Conservation (phyloP, 1,140 invertebrate genomes). For the Cyclina sinensis region DNA sequence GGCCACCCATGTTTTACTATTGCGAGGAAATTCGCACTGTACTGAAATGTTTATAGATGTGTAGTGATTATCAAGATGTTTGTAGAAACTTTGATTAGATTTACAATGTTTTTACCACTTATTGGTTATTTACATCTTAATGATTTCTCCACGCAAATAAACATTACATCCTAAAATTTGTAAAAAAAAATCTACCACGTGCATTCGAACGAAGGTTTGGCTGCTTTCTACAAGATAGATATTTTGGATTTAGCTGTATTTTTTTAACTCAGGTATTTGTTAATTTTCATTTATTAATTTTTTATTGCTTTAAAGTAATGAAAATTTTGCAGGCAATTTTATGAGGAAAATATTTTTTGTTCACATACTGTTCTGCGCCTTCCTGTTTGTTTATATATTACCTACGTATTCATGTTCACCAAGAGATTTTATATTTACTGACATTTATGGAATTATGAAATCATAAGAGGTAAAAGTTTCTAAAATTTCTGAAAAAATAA, state of each 20-base stretch:
- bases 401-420: too few relatives aligned
- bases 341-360: too few relatives aligned
- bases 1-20: conserved; percentile 44
- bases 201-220: not conserved
- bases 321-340: too few relatives aligned
- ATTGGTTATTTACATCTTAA: conserved; percentile 13
- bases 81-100: not conserved
- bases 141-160: not conserved
- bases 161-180: not conserved
- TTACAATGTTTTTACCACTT: not conserved
- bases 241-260: not conserved
- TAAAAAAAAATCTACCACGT: not conserved
- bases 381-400: too few relatives aligned
- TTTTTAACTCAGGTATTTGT: not conserved
- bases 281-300: not conserved
- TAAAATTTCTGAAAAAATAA: too few relatives aligned
- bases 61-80: not conserved
- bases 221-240: not conserved
- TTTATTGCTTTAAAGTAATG: not conserved
- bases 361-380: too few relatives aligned
- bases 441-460: too few relatives aligned
- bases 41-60: conserved; percentile 22
- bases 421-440: too few relatives aligned
- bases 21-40: not conserved
- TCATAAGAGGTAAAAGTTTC: too few relatives aligned